These are phyloP conservation scores for Etheostoma spectabile DNA, from an alignment of 2,113 vertebrate genomes.

Conservation along the genomic window DNA sequence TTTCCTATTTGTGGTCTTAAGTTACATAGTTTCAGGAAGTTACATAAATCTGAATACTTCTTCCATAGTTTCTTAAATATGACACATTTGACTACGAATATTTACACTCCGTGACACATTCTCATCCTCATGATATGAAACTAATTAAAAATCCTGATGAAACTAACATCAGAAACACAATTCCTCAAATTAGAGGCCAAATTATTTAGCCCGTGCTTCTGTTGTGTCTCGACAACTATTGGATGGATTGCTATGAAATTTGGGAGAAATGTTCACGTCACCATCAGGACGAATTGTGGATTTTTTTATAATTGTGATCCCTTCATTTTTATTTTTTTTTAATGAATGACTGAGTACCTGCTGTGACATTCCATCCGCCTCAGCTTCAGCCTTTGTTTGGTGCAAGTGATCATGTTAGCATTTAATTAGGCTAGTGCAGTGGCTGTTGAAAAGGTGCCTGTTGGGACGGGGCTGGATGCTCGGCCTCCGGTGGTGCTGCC, in stretches of 20 bases:
- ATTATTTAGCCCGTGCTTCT: conserved; percentile 30
- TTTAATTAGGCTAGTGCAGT: neutral
- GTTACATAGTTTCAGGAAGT: no score
- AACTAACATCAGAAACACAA: neutral
- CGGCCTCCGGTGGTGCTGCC: no score
- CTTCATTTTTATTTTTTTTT: neutral
- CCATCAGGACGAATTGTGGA: neutral
- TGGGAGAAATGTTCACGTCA: neutral
- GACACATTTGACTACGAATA: neutral
- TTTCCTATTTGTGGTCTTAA: neutral
- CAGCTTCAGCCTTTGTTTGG: no score
- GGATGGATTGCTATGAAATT: neutral
- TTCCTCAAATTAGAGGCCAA: conserved; percentile 22
- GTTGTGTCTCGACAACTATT: neutral
- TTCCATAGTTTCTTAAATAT: neutral
- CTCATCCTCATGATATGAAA: neutral
- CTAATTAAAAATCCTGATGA: neutral
- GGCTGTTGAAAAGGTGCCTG: no score
- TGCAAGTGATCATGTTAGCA: neutral
- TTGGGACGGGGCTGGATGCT: no score
- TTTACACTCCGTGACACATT: neutral
- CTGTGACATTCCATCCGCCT: neutral
- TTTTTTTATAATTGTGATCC: no score
- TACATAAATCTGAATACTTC: no score
- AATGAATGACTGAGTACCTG: neutral